A percentile compares a stretch with the other conserved stretches of the same genome.
These are phyloP conservation scores for Urocyon cinereoargenteus DNA, from an alignment of 2,797 vertebrate species.

Conservation along the genomic window DNA sequence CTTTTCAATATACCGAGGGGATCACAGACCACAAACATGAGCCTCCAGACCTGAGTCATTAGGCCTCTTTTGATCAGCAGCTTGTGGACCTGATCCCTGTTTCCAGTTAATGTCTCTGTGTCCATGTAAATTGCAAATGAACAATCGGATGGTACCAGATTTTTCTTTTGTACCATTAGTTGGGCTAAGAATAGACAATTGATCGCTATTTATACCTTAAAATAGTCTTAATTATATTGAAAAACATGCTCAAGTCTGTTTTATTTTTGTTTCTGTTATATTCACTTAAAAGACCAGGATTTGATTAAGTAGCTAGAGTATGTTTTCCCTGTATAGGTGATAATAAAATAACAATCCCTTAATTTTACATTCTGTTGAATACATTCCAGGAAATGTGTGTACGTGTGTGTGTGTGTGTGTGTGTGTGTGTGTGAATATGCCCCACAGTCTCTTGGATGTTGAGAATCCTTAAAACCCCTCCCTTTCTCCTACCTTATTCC, in stretches of 20 bases:
- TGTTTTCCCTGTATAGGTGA: background rate
- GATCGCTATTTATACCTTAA: conserved; percentile 6
- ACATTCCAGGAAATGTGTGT: background rate
- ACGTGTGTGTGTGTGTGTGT: accelerated
- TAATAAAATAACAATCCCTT: background rate
- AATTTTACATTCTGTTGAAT: background rate
- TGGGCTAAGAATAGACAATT: conserved; percentile 51
- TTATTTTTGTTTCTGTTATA: conserved; percentile 16
- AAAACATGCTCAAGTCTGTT: background rate
- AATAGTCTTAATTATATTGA: conserved; percentile 53
- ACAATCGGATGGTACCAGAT: background rate
- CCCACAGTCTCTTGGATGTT: background rate
- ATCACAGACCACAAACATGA: background rate
- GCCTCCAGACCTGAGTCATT: conserved; percentile 60
- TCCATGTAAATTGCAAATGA: conserved; percentile 72
- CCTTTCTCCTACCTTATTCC: background rate
- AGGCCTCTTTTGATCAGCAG: conserved; percentile 59
- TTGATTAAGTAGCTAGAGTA: background rate
- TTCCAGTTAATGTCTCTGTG: conserved; percentile 58
- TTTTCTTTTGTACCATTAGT: conserved; percentile 55
- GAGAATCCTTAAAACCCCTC: background rate
- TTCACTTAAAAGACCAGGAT: conserved; percentile 55
- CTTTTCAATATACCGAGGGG: conserved; percentile 36
- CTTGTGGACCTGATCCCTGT: conserved; percentile 9
- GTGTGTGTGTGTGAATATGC: background rate